Percentiles rank a stretch among this genome's conserved stretches.
These are phyloP conservation scores for Elachura formosa DNA, from an alignment of 2,113 vertebrate species.

Conservation along the genomic window DNA sequence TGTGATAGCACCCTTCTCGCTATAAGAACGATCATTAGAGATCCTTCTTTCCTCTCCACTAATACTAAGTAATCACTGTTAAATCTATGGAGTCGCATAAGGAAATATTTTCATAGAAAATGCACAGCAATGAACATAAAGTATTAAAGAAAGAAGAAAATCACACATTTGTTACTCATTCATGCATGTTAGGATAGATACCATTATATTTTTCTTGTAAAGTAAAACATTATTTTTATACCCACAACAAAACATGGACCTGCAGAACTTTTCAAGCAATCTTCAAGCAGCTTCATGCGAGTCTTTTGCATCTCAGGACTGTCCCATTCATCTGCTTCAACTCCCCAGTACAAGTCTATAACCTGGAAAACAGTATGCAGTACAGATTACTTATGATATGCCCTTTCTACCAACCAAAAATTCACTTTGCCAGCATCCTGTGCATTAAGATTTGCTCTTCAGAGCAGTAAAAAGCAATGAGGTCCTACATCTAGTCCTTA, in stretches of 20 bases:
- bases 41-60: background rate
- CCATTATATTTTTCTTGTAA: background rate
- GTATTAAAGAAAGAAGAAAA: background rate
- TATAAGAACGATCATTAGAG: background rate
- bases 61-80: background rate
- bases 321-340: conserved; percentile 91
- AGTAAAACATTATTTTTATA: conserved; percentile 76
- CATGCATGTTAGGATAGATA: background rate
- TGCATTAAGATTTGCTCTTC: background rate
- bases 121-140: background rate
- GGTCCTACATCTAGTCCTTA: background rate
- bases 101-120: background rate
- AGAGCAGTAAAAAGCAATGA: background rate
- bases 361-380: conserved; percentile 74
- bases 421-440: background rate
- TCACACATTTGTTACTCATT: background rate
- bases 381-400: background rate
- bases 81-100: background rate
- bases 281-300: conserved; percentile 93
- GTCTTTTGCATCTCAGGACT: conserved; percentile 90
- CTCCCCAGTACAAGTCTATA: conserved; percentile 97
- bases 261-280: conserved; percentile 94
- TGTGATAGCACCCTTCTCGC: background rate
- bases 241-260: conserved; percentile 99
- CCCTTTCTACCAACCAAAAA: background rate